Conservation (phyloP, 1,140 invertebrate genomes). For the Calephelis virginiensis region DNA sequence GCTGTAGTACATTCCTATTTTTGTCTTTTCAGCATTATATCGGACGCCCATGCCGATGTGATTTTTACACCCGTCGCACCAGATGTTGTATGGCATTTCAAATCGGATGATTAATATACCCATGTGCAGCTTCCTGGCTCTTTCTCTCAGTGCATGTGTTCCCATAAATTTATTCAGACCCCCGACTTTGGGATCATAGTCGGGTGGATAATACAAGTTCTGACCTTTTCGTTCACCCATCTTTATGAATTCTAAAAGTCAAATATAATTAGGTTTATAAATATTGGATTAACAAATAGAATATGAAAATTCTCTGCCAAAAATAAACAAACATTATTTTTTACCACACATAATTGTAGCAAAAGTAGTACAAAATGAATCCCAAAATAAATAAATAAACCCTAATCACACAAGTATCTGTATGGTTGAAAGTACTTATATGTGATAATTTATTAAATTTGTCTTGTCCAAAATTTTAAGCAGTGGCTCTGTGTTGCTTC, state of each 20-base stretch:
- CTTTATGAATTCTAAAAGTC: slow-evolving; percentile 45
- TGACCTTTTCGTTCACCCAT: slow-evolving; percentile 99
- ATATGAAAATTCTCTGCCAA: too few species aligned
- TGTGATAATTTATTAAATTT: too few species aligned
- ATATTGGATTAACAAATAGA: not conserved
- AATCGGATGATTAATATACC: slow-evolving; percentile 99
- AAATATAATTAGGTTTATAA: not conserved
- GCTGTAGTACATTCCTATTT: slow-evolving; percentile 98
- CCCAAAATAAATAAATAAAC: too few species aligned
- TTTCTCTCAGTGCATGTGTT: slow-evolving; percentile 96
- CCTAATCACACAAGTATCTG: too few species aligned
- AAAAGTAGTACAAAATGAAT: too few species aligned
- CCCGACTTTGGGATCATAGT: slow-evolving; percentile 96
- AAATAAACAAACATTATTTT: too few species aligned
- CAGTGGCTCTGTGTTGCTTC: too few species aligned
- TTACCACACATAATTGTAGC: too few species aligned
- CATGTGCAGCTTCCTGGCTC: slow-evolving; percentile 95
- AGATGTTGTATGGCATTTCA: slow-evolving; percentile 99
- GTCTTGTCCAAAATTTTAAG: too few species aligned
- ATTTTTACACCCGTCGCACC: slow-evolving; percentile 94
- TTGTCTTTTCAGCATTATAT: slow-evolving; percentile 99
- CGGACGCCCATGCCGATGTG: slow-evolving; percentile 99
- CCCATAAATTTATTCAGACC: slow-evolving; percentile 96
- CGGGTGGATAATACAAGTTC: slow-evolving; percentile 99
- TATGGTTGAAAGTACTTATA: too few species aligned